phyloP scores from a whole-genome alignment of 2,113 vertebrate species.

The Poecilia latipinna region DNA sequence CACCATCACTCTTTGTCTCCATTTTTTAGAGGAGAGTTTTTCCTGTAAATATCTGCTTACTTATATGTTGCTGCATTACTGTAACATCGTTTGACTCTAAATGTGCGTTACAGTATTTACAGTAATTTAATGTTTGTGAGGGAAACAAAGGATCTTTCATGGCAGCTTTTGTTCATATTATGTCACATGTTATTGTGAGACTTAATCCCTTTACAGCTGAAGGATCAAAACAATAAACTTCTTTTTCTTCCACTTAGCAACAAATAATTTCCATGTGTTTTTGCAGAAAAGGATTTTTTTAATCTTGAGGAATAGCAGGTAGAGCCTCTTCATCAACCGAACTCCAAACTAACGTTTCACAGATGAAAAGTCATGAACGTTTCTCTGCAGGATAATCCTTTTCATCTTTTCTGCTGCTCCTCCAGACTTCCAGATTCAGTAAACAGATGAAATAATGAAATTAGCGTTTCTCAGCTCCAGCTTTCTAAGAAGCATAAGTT shows the following conservation, averaged over 20 bases:
- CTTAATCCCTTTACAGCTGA: not conserved
- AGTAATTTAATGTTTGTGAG: not conserved
- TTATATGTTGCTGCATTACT: no score
- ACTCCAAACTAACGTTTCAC: not conserved
- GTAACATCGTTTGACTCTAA: not conserved
- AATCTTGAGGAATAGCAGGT: not conserved
- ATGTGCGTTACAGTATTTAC: not conserved
- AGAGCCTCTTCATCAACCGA: not conserved
- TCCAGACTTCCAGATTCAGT: not conserved
- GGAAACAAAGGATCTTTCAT: not conserved
- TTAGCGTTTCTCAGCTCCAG: no score
- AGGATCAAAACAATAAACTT: not conserved
- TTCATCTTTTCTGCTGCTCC: not conserved
- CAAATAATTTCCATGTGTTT: not conserved
- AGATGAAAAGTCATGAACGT: not conserved
- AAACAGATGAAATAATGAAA: not conserved
- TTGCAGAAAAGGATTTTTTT: not conserved
- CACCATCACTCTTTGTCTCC: no score
- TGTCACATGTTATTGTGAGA: not conserved
- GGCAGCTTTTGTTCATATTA: not conserved
- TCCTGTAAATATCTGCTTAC: no score
- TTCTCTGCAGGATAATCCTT: not conserved
- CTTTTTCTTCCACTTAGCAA: not conserved
- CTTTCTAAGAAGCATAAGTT: not conserved
- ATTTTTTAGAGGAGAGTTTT: not conserved